Evolutionary conservation across 2,888 invertebrate species (phyloP).

Genomic region (Deroplatys truncata): DNA sequence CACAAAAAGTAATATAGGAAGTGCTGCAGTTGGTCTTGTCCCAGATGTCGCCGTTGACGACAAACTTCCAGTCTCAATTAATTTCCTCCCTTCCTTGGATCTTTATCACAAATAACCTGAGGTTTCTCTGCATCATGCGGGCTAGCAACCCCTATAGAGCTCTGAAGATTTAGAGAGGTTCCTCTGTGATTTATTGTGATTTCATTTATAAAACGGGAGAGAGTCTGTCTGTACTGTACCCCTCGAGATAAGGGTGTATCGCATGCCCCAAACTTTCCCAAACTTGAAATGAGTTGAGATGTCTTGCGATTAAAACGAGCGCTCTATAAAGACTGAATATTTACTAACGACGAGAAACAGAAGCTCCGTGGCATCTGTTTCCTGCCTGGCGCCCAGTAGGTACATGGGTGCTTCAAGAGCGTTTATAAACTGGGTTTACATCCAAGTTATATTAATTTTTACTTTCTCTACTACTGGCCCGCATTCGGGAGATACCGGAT

Average conservation of each 20-base stretch:
- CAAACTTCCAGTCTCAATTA: slow-evolving; percentile 6
- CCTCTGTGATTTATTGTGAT: not conserved
- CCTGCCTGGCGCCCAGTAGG: too few species aligned
- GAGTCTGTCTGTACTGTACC: too few species aligned
- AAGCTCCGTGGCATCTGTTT: not conserved
- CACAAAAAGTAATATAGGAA: too few species aligned
- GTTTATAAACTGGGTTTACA: too few species aligned
- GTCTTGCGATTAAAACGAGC: not conserved
- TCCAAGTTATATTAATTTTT: too few species aligned
- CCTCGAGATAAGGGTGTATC: not conserved
- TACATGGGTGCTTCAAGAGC: too few species aligned
- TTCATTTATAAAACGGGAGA: too few species aligned
- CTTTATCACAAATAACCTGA: not conserved
- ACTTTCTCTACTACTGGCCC: too few species aligned
- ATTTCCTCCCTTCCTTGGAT: not conserved
- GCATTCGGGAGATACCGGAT: too few species aligned
- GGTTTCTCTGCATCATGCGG: not conserved
- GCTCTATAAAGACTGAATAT: not conserved
- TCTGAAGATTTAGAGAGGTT: not conserved
- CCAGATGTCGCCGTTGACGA: not conserved
- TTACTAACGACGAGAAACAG: not conserved
- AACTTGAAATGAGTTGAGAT: not conserved
- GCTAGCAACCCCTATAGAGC: not conserved
- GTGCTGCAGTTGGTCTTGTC: too few species aligned
- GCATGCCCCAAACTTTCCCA: not conserved